Evolutionary conservation across 2,113 vertebrate species (phyloP), one percentile per base, ranked within the genome.

Genomic region (Hippocampus zosterae): DNA sequence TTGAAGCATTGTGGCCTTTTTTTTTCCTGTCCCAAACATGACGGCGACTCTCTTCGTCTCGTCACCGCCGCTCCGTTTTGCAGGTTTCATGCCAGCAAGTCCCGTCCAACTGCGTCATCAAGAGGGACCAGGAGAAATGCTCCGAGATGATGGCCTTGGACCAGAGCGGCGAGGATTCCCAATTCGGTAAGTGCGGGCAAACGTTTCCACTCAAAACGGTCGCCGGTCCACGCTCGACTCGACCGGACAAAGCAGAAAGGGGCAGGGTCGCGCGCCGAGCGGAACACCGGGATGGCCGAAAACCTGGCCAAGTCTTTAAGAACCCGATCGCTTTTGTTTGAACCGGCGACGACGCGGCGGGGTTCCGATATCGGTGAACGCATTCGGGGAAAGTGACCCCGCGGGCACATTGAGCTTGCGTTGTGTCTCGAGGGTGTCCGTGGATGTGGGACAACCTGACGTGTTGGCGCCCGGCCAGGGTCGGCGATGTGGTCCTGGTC

Each of bases 381-480:
- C 5, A 6, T 37, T 37, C 33, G 33, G 33, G 33, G 33, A 37
- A 37, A 37, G 33, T 37, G 5, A 37, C 5, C 5, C 33, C 19
- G 48, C 16, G 48, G 16, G 48, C 48, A 50, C 29, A 71, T 75
- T 60, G 65, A 13, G 63, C 53, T 48, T 48, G 71, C 44, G 73
- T 55, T 6, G 9, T 75, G 0, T 75, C 72, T 69, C 2, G 73
- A 98, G 97, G 91, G 37, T 99, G 97, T 72, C 92, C 93, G 0
- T 94, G 95, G 86, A 94, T 96, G 92, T 99, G 97, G 97, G 97
- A 99, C 84, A 98, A 99, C 25, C 92, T 99, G 82, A 97, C 97
- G 0, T 99, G 97, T 61, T 99, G 97, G 96, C 90, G 94, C 86
- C 93, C 94, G 0, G 93, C 95, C 23, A 87, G 70, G 0, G 77